Percentiles rank a stretch among this genome's conserved stretches.
phyloP scores from a whole-genome alignment of 2,797 vertebrate species.

The Columba guinea region DNA sequence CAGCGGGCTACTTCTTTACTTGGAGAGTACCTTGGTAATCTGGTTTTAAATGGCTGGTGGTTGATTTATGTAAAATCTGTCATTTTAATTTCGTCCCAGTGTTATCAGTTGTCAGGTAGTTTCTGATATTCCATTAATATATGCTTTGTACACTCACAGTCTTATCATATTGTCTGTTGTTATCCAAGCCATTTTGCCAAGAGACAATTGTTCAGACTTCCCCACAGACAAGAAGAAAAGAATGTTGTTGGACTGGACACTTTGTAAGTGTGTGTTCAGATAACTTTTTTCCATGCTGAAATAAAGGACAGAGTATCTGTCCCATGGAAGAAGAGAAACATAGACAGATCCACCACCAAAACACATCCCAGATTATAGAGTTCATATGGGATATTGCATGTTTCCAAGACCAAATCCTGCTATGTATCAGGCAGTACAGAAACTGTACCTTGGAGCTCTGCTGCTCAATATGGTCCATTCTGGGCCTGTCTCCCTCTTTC shows the following conservation, averaged over 20 bases:
- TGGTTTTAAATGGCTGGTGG: neutral
- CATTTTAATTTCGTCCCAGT: neutral
- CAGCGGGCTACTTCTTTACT: neutral
- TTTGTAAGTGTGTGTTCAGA: neutral
- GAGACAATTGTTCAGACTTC: neutral
- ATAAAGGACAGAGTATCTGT: neutral
- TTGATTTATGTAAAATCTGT: neutral
- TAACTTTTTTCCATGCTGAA: neutral
- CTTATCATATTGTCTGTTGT: neutral
- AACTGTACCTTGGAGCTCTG: fast-evolving
- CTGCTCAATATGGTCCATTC: neutral
- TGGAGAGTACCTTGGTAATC: neutral
- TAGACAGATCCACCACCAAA: neutral
- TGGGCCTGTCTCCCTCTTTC: neutral
- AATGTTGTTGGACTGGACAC: neutral
- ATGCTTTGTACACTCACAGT: neutral
- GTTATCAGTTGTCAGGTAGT: neutral
- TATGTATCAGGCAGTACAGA: neutral
- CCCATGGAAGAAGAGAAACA: fast-evolving
- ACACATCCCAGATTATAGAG: neutral
- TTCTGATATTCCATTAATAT: neutral
- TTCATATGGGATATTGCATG: neutral
- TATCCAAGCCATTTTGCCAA: neutral
- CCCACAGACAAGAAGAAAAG: neutral
- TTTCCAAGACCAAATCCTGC: neutral